Conservation (phyloP, 1,140 invertebrate genomes). For the Drosophila sechellia region DNA sequence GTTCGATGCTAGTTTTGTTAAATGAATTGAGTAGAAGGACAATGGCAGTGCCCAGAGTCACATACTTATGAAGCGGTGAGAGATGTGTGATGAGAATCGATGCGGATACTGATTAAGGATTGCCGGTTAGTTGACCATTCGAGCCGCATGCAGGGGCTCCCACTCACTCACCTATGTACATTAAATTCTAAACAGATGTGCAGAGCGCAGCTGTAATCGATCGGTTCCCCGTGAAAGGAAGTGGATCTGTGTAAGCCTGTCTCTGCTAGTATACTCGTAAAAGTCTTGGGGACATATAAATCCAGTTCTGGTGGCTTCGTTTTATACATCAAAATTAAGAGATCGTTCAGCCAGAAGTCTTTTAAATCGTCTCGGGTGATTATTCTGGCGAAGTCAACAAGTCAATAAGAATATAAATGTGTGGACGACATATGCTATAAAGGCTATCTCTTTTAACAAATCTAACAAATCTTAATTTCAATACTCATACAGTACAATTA, state of each 20-base stretch:
- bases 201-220: conserved; percentile 21
- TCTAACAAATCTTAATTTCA: not conserved
- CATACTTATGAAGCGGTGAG: conserved; percentile 13
- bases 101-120: conserved; percentile 14
- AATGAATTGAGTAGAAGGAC: not conserved
- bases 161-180: conserved; percentile 38
- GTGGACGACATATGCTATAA: conserved; percentile 25
- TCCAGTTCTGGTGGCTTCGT: conserved; percentile 41
- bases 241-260: conserved; percentile 20
- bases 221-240: conserved; percentile 13
- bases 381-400: conserved; percentile 34
- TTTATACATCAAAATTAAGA: conserved; percentile 40
- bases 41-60: not conserved
- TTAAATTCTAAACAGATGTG: conserved; percentile 39
- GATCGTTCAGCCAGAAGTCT: conserved; percentile 41
- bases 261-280: conserved; percentile 32
- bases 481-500: conserved; percentile 10
- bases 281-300: conserved; percentile 37
- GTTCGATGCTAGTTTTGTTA: not conserved
- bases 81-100: conserved; percentile 22
- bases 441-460: conserved; percentile 5
- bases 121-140: conserved; percentile 20
- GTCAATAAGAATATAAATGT: conserved; percentile 43
- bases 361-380: conserved; percentile 36
- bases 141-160: conserved; percentile 18